Conservation (phyloP, 2,888 invertebrate species). For the Philaethria dido region DNA sequence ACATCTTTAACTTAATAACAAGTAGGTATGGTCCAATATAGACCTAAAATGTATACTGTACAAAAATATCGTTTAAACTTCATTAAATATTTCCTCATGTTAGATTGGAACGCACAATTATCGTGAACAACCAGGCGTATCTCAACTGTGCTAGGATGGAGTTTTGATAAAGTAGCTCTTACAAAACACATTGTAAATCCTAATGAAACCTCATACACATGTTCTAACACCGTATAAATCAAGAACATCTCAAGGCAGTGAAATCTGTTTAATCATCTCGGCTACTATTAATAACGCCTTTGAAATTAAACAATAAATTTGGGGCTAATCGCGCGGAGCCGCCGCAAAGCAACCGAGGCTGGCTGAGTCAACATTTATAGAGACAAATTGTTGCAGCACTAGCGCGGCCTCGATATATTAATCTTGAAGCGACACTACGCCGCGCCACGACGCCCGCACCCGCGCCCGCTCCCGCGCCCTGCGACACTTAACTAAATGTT, state of each 20-base stretch:
- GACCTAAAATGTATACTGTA: no score
- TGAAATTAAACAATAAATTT: constrained; percentile 84
- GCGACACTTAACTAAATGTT: constrained; percentile 57
- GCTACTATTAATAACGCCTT: constrained; percentile 81
- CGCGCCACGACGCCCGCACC: constrained; percentile 57
- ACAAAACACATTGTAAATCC: constrained; percentile 48
- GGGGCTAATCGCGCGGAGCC: constrained; percentile 78
- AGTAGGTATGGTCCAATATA: no score
- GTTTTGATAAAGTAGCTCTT: not conserved
- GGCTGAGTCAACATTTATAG: constrained; percentile 84
- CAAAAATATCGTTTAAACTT: no score
- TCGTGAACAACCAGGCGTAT: no score
- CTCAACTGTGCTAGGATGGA: not conserved
- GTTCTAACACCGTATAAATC: constrained; percentile 73
- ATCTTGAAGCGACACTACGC: constrained; percentile 70
- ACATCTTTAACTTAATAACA: no score
- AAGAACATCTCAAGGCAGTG: constrained; percentile 73
- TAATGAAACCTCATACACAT: constrained; percentile 62
- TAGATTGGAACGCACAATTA: not conserved
- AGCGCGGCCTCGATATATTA: constrained; percentile 79
- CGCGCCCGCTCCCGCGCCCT: constrained; percentile 49
- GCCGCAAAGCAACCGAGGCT: constrained; percentile 66
- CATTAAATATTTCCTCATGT: not conserved
- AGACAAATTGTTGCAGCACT: constrained; percentile 83
- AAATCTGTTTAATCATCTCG: constrained; percentile 80